Percentiles rank a stretch among this genome's conserved stretches.
These are phyloP conservation scores for Metellina segmentata DNA, from an alignment of 2,888 invertebrate species.

Conservation along the genomic window DNA sequence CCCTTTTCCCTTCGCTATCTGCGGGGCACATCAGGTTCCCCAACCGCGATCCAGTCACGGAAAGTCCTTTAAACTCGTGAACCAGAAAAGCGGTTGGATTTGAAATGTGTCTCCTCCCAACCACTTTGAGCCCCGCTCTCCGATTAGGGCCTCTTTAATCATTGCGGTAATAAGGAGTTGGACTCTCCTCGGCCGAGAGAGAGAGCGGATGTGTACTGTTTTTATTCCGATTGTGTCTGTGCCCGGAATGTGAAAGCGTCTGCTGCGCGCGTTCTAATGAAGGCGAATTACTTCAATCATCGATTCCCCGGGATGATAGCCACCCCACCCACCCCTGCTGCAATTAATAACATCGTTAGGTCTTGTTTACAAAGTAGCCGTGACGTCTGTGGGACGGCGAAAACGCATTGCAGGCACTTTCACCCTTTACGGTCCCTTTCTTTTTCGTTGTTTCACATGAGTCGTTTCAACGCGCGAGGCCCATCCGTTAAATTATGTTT, in stretches of 20 bases:
- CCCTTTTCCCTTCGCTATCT: slow-evolving; percentile 14
- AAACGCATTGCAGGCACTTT: slow-evolving; percentile 6
- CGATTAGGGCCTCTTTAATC: slow-evolving; percentile 55
- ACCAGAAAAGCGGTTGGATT: slow-evolving; percentile 46
- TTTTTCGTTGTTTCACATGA: not conserved
- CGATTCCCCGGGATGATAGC: slow-evolving; percentile 36
- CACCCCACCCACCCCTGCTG: not conserved
- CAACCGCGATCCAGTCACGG: slow-evolving; percentile 49
- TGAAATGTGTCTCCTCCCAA: slow-evolving; percentile 59
- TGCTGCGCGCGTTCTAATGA: slow-evolving; percentile 51
- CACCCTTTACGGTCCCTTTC: slow-evolving; percentile 1
- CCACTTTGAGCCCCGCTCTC: slow-evolving; percentile 29
- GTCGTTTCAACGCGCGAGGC: too few species aligned
- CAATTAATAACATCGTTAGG: slow-evolving; percentile 65
- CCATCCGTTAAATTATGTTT: too few species aligned
- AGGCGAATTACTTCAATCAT: slow-evolving; percentile 71
- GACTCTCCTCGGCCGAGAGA: slow-evolving; percentile 8
- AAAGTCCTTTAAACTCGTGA: slow-evolving; percentile 32
- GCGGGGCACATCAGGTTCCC: slow-evolving; percentile 10
- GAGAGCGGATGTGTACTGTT: slow-evolving; percentile 20
- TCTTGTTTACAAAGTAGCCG: slow-evolving; percentile 51
- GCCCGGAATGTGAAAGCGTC: not conserved
- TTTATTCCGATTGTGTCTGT: not conserved
- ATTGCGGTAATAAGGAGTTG: slow-evolving; percentile 73
- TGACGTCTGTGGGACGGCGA: slow-evolving; percentile 12